These are phyloP conservation scores for Champsocephalus gunnari DNA, from an alignment of 2,797 vertebrate genomes.

Conservation along the genomic window DNA sequence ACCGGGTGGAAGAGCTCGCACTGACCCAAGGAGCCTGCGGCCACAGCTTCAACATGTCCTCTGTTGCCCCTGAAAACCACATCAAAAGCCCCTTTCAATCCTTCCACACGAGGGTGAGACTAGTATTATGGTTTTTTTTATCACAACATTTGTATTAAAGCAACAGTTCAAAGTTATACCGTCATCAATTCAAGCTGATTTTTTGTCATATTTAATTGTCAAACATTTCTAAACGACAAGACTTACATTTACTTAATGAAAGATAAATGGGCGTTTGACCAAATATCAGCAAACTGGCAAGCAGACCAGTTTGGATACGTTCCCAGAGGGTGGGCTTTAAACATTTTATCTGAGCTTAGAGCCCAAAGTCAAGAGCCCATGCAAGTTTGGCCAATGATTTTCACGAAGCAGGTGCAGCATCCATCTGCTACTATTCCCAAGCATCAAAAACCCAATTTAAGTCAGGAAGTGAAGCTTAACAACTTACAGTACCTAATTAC, in stretches of 20 bases:
- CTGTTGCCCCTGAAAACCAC: constrained; percentile 54
- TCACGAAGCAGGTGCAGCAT: constrained; percentile 68
- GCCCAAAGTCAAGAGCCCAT: constrained; percentile 47
- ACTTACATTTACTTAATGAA: constrained; percentile 38
- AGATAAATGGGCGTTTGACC: constrained; percentile 54
- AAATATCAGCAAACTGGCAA: constrained; percentile 58
- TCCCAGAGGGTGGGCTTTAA: constrained; percentile 65
- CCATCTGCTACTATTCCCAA: constrained; percentile 72
- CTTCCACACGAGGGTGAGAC: constrained; percentile 88
- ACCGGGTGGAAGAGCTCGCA: constrained; percentile 83
- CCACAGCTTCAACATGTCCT: constrained; percentile 83
- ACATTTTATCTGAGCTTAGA: constrained; percentile 66
- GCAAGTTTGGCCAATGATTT: constrained; percentile 61
- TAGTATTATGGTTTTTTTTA: constrained; percentile 17
- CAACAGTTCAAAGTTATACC: constrained; percentile 1
- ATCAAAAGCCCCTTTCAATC: constrained; percentile 69
- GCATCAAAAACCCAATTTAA: constrained; percentile 56
- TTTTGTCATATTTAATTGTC: constrained; percentile 24
- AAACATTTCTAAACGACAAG: constrained; percentile 4
- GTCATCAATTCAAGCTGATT: neutral
- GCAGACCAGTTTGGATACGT: constrained; percentile 46
- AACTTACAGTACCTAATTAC: constrained; percentile 42
- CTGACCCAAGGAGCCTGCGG: constrained; percentile 88
- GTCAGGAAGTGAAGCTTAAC: constrained; percentile 47
- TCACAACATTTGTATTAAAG: constrained; percentile 13